phyloP scores from a whole-genome alignment of 1,140 invertebrate genomes.

The Vanessa tameamea region DNA sequence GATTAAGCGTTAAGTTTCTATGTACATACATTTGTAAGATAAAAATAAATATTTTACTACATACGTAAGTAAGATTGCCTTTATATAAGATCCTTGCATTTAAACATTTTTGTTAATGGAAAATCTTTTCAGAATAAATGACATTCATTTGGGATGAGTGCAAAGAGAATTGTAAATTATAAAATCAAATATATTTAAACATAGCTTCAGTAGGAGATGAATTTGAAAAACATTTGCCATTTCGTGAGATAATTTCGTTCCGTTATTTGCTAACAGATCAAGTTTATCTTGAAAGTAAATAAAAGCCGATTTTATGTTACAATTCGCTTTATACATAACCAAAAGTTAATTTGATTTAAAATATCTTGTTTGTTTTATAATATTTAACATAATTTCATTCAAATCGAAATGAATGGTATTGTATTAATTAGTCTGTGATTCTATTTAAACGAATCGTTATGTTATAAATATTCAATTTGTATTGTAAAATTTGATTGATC shows the following conservation, averaged over 20 bases:
- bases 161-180: slow-evolving; percentile 23
- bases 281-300: slow-evolving; percentile 19
- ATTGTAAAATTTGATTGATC: slow-evolving; percentile 3
- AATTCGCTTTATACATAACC: slow-evolving; percentile 22
- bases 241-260: slow-evolving; percentile 27
- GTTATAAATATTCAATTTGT: slow-evolving; percentile 4
- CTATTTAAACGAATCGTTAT: neutral
- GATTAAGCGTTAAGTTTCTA: neutral
- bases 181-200: slow-evolving; percentile 19
- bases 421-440: slow-evolving; percentile 15
- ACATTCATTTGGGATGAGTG: slow-evolving; percentile 2
- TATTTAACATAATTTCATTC: slow-evolving; percentile 19
- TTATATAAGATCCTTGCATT: slow-evolving; percentile 1
- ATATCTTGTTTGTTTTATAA: neutral
- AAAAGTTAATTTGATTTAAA: slow-evolving; percentile 28
- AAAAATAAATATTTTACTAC: slow-evolving; percentile 10
- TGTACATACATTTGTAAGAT: slow-evolving; percentile 17
- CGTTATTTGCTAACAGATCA: slow-evolving; percentile 27
- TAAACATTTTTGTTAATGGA: neutral
- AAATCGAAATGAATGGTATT: slow-evolving; percentile 26
- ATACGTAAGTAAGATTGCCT: slow-evolving; percentile 7
- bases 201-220: slow-evolving; percentile 7
- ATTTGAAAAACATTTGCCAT: slow-evolving; percentile 16
- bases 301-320: slow-evolving; percentile 18
- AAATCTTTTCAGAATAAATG: slow-evolving; percentile 5